Conservation (phyloP, 2,113 vertebrate species). For the Oreochromis aureus region DNA sequence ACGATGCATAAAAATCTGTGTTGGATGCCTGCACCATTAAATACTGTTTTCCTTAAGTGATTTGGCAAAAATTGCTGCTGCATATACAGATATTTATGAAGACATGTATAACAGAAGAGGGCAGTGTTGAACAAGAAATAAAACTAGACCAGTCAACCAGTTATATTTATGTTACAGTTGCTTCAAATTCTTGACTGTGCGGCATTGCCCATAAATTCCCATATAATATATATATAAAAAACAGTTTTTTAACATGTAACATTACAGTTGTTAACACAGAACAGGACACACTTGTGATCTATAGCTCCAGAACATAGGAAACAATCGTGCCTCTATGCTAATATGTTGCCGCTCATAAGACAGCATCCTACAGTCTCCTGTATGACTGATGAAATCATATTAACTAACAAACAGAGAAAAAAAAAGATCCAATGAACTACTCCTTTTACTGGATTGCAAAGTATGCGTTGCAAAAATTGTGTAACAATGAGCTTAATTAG, state of each 20-base stretch:
- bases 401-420: neutral
- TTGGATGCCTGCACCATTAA: neutral
- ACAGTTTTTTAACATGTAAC: neutral
- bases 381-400: neutral
- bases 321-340: neutral
- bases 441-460: neutral
- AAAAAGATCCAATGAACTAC: neutral
- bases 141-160: neutral
- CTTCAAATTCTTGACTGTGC: neutral
- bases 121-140: slow-evolving; percentile 54
- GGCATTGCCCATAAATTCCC: neutral
- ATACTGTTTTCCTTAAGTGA: neutral
- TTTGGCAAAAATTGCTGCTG: neutral
- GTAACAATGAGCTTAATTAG: neutral
- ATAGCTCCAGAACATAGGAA: neutral
- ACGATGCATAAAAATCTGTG: neutral
- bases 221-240: neutral
- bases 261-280: neutral
- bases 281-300: neutral
- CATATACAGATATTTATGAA: neutral
- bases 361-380: neutral
- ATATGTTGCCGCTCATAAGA: neutral
- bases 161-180: neutral
- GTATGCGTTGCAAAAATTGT: neutral
- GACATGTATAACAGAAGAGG: slow-evolving; percentile 41